Evolutionary conservation across 1,140 invertebrate species (phyloP).

Genomic region (Brachionus manjavacas): DNA sequence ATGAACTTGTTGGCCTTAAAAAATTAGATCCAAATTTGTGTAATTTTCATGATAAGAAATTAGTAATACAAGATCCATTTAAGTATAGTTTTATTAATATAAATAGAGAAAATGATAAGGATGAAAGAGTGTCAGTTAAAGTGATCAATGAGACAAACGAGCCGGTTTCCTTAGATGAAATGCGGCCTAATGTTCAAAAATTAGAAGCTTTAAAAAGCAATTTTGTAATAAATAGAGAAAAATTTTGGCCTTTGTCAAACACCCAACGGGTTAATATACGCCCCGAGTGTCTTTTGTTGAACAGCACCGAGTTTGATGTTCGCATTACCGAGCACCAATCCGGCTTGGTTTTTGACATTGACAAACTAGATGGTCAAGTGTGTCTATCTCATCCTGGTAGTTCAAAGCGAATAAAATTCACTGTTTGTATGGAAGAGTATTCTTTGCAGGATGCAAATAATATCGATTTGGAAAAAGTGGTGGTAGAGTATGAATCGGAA

Average conservation of each 20-base stretch:
- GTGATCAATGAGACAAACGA: not conserved
- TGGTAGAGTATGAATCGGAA: constrained; percentile 29
- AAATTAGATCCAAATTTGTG: not conserved
- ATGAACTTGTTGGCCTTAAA: not conserved
- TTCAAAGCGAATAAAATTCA: not conserved
- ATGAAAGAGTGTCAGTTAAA: not conserved
- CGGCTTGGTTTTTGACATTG: not conserved
- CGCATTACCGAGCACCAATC: not conserved
- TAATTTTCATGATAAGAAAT: not conserved
- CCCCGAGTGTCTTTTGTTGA: not conserved
- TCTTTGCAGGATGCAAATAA: not conserved
- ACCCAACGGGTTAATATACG: not conserved
- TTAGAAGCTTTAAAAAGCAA: not conserved
- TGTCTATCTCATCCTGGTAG: not conserved
- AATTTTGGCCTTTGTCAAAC: constrained; percentile 20
- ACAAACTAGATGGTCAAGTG: not conserved
- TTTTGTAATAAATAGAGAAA: not conserved
- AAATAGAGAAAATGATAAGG: not conserved
- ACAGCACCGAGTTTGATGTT: constrained; percentile 10
- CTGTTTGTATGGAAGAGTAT: not conserved
- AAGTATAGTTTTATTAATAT: not conserved
- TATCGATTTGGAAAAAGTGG: not conserved
- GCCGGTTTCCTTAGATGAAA: not conserved
- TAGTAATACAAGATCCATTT: not conserved
- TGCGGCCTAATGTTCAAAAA: not conserved